Conservation (phyloP, 2,113 vertebrate species). For the Cranoglanis bouderius region DNA sequence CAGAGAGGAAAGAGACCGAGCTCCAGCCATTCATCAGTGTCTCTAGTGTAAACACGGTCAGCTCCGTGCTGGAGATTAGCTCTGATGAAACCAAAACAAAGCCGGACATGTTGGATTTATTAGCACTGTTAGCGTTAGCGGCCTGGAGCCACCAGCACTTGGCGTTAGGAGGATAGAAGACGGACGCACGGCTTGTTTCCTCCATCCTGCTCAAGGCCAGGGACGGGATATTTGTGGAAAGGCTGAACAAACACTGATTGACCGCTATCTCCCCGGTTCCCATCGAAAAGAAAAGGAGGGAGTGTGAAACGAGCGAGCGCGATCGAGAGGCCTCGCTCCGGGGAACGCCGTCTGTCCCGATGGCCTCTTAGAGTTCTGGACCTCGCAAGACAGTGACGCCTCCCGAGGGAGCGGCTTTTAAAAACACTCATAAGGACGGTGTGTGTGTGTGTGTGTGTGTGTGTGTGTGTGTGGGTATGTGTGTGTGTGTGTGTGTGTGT, state of each 20-base stretch:
- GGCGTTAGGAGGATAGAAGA: not conserved
- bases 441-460: conserved; percentile 34
- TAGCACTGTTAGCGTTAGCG: conserved; percentile 76
- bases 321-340: conserved; percentile 64
- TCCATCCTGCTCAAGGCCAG: conserved; percentile 68
- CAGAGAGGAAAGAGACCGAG: conserved; percentile 43
- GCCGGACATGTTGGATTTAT: conserved; percentile 82
- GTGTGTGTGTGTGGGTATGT: conserved; percentile 29
- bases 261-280: conserved; percentile 79
- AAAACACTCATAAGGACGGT: conserved; percentile 41
- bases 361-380: conserved; percentile 62
- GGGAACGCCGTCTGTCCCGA: conserved; percentile 66
- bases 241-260: conserved; percentile 85
- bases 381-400: conserved; percentile 45
- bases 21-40: conserved; percentile 74
- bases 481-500: conserved; percentile 33
- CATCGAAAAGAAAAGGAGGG: conserved; percentile 70
- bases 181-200: conserved; percentile 65
- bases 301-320: conserved; percentile 55
- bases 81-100: conserved; percentile 83
- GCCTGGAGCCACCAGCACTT: conserved; percentile 39
- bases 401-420: conserved; percentile 46
- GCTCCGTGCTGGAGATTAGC: conserved; percentile 76
- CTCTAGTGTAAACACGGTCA: conserved; percentile 76
- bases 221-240: conserved; percentile 80